Evolutionary conservation across 1,140 invertebrate species (phyloP), one percentile per base, ranked within the genome.

Genomic region (Delia radicum): DNA sequence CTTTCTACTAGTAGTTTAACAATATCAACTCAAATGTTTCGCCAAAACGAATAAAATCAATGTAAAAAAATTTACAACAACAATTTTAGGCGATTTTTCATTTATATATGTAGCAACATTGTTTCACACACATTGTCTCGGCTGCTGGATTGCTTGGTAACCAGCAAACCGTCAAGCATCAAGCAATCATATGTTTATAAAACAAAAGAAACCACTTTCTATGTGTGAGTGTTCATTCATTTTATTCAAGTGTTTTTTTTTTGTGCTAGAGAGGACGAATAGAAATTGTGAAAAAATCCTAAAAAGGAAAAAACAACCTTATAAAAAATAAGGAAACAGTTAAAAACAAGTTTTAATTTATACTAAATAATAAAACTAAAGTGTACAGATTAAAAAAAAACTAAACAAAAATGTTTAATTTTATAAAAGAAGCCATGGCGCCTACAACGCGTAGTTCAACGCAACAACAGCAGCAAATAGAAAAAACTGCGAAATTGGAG

Each of bases 371-470:
- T 21, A 21, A 6, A 55, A 55, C n/a, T n/a, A 55, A 18, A 21
- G 5, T 7, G 5, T 21, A 55, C 24, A 55, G 10, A 55, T 24
- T 18, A 55, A 15, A 55, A 21, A 55, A 55, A 18, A 55, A 24
- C 21, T 55, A 24, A 55, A 55, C 15, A 48, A 75, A 42, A 42
- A 83, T 84, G 82, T 77, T 84, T 4, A 84, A 79, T 75, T 84
- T 78, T 77, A 81, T 84, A 77, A 81, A 81, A 77, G 80, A 82
- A 69, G 79, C 81, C 65, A 84, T 84, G 82, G 78, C 82, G 18
- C 82, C 82, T 33, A 80, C 82, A 46, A 84, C 82, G 79, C 79
- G 82, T 37, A 81, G 78, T 75, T 77, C 26, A 76, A 61, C 27
- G 77, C 74, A 28, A 65, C 75, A 74, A 63, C 73, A 73, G 42